Conservation (phyloP, 2,888 invertebrate genomes). For the Acleris holmiana region DNA sequence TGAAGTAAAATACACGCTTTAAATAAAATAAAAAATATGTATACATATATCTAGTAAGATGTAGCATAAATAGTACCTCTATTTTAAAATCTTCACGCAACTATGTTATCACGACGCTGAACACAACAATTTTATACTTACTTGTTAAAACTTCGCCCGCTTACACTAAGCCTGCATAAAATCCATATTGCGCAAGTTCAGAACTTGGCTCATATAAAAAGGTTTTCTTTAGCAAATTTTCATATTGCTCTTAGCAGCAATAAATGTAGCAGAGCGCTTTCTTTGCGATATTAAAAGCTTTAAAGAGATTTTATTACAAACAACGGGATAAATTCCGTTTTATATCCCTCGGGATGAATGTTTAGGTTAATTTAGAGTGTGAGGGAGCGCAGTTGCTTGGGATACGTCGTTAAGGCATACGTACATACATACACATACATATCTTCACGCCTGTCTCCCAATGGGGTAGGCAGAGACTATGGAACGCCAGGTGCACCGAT, state of each 20-base stretch:
- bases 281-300: constrained; percentile 9
- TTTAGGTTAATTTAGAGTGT: constrained; percentile 20
- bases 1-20: no score
- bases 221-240: constrained; percentile 64
- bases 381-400: background rate
- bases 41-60: no score
- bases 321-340: constrained; percentile 31
- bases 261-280: constrained; percentile 47
- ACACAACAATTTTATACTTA: background rate
- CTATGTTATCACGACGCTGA: background rate
- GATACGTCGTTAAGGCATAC: background rate
- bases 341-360: constrained; percentile 21
- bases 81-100: background rate
- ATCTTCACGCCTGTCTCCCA: no score
- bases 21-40: no score
- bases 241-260: constrained; percentile 63
- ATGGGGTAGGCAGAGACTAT: no score
- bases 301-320: constrained; percentile 37
- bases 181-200: constrained; percentile 45
- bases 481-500: no score
- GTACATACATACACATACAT: no score
- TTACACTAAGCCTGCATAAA: constrained; percentile 38
- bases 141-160: constrained; percentile 38
- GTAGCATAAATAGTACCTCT: no score
- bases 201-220: constrained; percentile 60